phyloP scores from a whole-genome alignment of 2,113 vertebrate species.

The Lucifuga dentata region DNA sequence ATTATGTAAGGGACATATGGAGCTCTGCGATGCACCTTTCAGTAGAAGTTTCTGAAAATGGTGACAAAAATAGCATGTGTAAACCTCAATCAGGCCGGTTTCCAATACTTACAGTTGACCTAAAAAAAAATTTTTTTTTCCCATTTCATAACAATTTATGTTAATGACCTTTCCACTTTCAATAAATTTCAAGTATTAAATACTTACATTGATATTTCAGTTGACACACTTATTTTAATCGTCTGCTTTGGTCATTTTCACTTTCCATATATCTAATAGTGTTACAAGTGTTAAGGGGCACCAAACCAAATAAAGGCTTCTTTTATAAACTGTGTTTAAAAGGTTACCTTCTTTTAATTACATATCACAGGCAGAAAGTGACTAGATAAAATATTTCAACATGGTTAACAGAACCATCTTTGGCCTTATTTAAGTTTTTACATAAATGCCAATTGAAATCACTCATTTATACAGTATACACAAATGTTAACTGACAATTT shows the following conservation, averaged over 20 bases:
- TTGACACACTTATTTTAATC: constrained; percentile 58
- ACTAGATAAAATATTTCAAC: too few species aligned
- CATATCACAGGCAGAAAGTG: neutral
- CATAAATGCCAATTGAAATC: too few species aligned
- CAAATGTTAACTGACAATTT: too few species aligned
- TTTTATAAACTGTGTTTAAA: constrained; percentile 39
- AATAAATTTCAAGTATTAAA: constrained; percentile 48
- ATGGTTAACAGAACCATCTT: too few species aligned
- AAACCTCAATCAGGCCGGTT: constrained; percentile 53
- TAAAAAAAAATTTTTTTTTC: constrained; percentile 27
- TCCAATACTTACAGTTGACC: constrained; percentile 46
- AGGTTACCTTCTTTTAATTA: constrained; percentile 6
- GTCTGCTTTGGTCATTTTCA: constrained; percentile 53
- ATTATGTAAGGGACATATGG: constrained; percentile 41
- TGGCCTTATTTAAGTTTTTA: too few species aligned
- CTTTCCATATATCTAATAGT: constrained; percentile 65
- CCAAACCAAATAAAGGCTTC: constrained; percentile 71
- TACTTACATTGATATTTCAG: constrained; percentile 51
- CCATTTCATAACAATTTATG: constrained; percentile 60
- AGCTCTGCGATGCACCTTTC: constrained; percentile 61
- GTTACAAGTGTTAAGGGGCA: constrained; percentile 68
- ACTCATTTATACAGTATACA: too few species aligned
- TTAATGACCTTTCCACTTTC: constrained; percentile 44
- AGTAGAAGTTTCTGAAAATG: constrained; percentile 35
- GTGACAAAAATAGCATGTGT: constrained; percentile 51